Conservation (phyloP, 2,888 invertebrate genomes). For the Amiota mariae region DNA sequence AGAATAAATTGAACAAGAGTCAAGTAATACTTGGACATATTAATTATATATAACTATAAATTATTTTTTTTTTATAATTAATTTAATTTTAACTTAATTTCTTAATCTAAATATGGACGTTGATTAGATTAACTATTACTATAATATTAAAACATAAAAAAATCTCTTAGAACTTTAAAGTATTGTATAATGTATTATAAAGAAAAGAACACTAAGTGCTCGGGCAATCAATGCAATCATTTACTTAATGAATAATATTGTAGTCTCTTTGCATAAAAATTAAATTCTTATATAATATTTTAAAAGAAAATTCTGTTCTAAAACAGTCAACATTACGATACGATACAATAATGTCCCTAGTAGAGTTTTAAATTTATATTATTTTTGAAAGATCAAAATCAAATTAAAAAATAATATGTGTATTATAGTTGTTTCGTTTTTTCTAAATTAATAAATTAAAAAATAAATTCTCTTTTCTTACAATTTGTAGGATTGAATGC, state of each 20-base stretch:
- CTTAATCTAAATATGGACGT: conserved; percentile 1
- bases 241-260: neutral
- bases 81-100: conserved; percentile 3
- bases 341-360: too few species aligned
- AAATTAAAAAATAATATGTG: too few species aligned
- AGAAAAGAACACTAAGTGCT: conserved; percentile 34
- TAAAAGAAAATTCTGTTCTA: neutral
- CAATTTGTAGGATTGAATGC: conserved; percentile 47
- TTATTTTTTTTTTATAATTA: neutral
- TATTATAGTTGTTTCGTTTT: neutral
- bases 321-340: too few species aligned
- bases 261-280: conserved; percentile 9
- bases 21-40: conserved; percentile 28
- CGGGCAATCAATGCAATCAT: conserved; percentile 13
- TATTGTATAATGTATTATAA: neutral
- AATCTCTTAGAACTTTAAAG: neutral
- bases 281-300: conserved; percentile 4
- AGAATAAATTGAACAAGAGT: conserved; percentile 11
- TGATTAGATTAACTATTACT: conserved; percentile 10
- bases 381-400: too few species aligned
- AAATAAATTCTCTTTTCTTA: conserved; percentile 48
- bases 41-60: too few species aligned
- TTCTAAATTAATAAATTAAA: conserved; percentile 46
- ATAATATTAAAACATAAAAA: neutral
- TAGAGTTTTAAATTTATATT: too few species aligned